Base-by-base conservation (phyloP, 2,797 vertebrate species). In the Trachops cirrhosus region DNA sequence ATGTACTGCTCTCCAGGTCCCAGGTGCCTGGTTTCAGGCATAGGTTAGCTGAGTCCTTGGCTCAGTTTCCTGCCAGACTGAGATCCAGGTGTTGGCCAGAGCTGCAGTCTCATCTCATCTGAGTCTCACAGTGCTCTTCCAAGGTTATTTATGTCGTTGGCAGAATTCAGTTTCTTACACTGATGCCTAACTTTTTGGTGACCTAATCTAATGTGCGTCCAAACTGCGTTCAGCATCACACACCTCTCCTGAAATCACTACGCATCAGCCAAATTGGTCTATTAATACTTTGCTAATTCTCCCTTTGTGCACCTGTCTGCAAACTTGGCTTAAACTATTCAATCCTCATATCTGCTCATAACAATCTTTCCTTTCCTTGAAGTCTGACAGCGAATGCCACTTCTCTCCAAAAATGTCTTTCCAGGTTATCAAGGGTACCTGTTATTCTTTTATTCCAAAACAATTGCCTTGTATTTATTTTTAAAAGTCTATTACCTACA, bases 101-200 rank as follows among this genome's bases (percentile, higher is more conserved):
- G 79, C 3, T 10, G 1, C 9, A 41, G 5, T 14, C 3, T 9
- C 1, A 18, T 14, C 3, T 9, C 1, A 18, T n/a, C 4, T 34
- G 21, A 15, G 6, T 14, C 16, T 24, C 11, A 0, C 9, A 5
- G 5, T 16, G 9, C 1, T 37, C 34, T 77, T 70, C 21, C 18
- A 62, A 14, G 2, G 4, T 24, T 26, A 16, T 37, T 26, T 16
- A 39, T n/a, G 3, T 15, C 19, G 0, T 57, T 59, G 10, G 11
- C 44, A 70, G 6, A 59, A 46, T 59, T 50, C 29, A 14, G 5
- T 32, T 32, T 5, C 12, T 73, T 41, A 14, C 32, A 16, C 6
- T n/a, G 62, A 64, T 12, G 26, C 62, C 26, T n/a, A 7, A 16
- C 29, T 3, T n/a, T 32, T n/a, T n/a, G 29, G 62, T n/a, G 62